Base-by-base conservation (phyloP, 1,140 invertebrate species). In the Microplitis demolitor region DNA sequence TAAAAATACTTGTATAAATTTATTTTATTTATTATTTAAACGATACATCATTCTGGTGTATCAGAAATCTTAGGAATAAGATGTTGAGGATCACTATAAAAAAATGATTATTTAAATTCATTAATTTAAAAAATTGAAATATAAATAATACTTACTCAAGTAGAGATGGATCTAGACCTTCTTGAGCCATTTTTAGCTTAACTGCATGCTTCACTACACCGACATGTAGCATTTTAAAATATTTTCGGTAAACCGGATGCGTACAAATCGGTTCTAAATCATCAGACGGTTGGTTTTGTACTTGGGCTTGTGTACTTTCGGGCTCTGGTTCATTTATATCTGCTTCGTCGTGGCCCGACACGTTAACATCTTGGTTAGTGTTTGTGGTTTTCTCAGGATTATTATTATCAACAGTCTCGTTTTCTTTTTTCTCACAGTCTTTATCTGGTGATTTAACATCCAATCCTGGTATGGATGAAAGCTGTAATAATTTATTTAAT, bases 161-260 rank as follows among this genome's bases (percentile, higher is more conserved):
- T 31, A 96, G 77, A 76, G 88, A 87, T 24, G 95, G 91, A 84
- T 97, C 92, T 35, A 96, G 77, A 54, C 95, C 95, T 89, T 97
- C 95, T 16, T 90, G 84, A 61, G 89, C 80, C 91, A 97, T 95
- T 89, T 97, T 96, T 77, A 92, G 83, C 85, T 93, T 95, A 0
- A 97, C 91, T 60, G 93, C 96, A 78, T 88, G 88, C 71, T 90
- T 86, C 24, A 93, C 94, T 5, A 97, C 95, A 50, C 96, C 95
- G 78, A 97, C 89, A 77, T 94, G 92, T 3, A 97, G 76, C 95
- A 97, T 96, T 90, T 95, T 96, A 51, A 96, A 93, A 85, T 91
- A 97, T 85, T 91, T 93, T 53, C 89, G 88, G 87, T 93, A 96
- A 76, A 90, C 87, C 24, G 92, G 91, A 85, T 94, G 91, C 75